Base-by-base conservation (phyloP, 2,888 invertebrate species). In the Cynaeus angustus region DNA sequence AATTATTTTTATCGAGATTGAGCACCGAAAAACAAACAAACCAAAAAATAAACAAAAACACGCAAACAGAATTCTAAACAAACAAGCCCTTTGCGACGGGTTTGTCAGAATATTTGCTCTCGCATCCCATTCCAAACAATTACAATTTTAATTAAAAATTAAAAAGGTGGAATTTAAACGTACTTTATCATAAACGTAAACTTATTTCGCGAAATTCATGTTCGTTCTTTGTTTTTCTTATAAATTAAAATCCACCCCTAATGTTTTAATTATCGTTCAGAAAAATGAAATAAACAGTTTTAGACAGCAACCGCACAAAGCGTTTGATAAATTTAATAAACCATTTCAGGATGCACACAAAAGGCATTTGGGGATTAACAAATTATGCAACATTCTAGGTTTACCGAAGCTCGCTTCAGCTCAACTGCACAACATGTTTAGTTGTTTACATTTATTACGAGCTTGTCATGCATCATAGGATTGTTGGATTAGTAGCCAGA, bases 401-500 rank as follows among this genome's bases (percentile, higher is more conserved):
- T 12, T 41, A 5, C 41, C 5, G 13, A 41, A 41, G 12, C 5
- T 41, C 41, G 30, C 52, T 52, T 14, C 30, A 33, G n/a, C 30
- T 12, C 10, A 33, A 30, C 33, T 33, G 8, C 26, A 13, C 30
- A 30, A 28, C 28, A 13, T 52, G 28, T 13, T 52, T 13, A 38
- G 38, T 8, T 37, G 33, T 59, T 61, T 61, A 45, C 50, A 38
- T 61, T 41, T 41, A 43, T 48, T 61, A 38, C 16, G 37, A 33
- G 48, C 48, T 50, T 61, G 61, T 61, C 61, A 50, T 48, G 61
- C 21, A 7, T 26, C 48, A 61, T 61, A 61, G 48, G 26, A 45
- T 53, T 43, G 30, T 9, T 26, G 66, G 66, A 66, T 66, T 66
- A 66, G 56, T 46, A 43, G 56, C 66, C 66, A 66, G 66, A 66